Percentiles rank a stretch among this genome's conserved stretches.
Conservation (phyloP, 2,888 invertebrate genomes). For the Stenoptilia bipunctidactyla region DNA sequence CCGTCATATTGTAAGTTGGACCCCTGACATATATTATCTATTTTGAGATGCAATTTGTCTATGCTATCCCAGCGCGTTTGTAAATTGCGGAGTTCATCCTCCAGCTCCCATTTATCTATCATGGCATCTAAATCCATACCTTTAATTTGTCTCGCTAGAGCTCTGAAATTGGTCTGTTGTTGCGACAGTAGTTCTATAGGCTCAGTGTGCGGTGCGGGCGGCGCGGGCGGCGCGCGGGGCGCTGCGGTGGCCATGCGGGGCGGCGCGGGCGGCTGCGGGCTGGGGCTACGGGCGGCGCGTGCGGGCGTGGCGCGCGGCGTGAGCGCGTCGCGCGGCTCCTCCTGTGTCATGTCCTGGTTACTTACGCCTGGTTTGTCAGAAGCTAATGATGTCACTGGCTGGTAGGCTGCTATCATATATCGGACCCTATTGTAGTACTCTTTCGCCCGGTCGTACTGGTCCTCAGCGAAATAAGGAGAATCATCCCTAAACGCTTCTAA, state of each 20-base stretch:
- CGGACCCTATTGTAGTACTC: neutral
- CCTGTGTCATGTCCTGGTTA: neutral
- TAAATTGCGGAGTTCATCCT: constrained; percentile 8
- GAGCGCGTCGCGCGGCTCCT: neutral
- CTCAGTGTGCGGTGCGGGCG: neutral
- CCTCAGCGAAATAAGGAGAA: constrained; percentile 1
- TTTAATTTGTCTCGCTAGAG: constrained; percentile 5
- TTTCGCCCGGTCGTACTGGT: constrained; percentile 1
- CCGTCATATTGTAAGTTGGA: neutral
- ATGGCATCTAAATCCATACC: constrained; percentile 6
- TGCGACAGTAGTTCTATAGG: neutral
- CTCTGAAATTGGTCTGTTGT: constrained; percentile 10
- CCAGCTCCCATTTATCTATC: constrained; percentile 12
- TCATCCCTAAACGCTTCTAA: neutral
- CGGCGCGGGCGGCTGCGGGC: neutral
- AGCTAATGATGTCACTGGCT: neutral
- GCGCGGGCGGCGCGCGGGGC: neutral
- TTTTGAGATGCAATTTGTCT: constrained; percentile 5
- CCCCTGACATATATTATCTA: constrained; percentile 2
- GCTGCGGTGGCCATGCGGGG: neutral
- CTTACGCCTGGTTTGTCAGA: neutral
- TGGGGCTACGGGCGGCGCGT: too few relatives aligned
- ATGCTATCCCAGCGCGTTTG: constrained; percentile 4
- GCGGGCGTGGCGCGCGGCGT: too few relatives aligned
- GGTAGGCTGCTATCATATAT: neutral